A percentile compares a stretch with the other conserved stretches of the same genome.
phyloP scores from a whole-genome alignment of 2,797 vertebrate genomes.

The Miichthys miiuy region DNA sequence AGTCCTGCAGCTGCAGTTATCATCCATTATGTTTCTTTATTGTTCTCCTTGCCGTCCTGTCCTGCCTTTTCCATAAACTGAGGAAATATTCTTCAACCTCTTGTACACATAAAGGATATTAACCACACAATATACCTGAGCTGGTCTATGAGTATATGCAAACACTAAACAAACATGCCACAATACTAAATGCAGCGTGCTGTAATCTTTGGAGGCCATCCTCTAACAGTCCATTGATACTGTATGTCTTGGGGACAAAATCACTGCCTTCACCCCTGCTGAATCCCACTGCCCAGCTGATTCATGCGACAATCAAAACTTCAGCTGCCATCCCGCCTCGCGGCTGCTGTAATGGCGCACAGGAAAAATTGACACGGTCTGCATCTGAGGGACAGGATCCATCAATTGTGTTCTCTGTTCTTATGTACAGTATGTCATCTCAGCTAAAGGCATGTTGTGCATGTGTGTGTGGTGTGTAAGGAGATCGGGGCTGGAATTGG shows the following conservation, averaged over 20 bases:
- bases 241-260: conserved; percentile 20
- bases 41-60: neutral
- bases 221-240: conserved; percentile 19
- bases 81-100: conserved; percentile 1
- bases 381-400: conserved; percentile 61
- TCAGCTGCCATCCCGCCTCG: conserved; percentile 38
- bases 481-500: conserved; percentile 19
- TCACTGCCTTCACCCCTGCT: conserved; percentile 34
- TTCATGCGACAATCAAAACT: conserved; percentile 73
- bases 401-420: conserved; percentile 67
- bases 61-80: neutral
- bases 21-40: neutral
- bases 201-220: neutral
- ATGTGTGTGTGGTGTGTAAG: conserved; percentile 12
- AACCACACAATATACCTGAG: conserved; percentile 13
- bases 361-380: conserved; percentile 51
- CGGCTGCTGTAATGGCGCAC: conserved; percentile 11
- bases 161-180: conserved; percentile 1
- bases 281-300: conserved; percentile 58
- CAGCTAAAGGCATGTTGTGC: conserved; percentile 43
- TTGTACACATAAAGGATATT: conserved; percentile 2
- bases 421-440: conserved; percentile 58
- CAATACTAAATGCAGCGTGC: neutral
- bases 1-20: conserved; percentile 21
- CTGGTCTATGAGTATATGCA: neutral